Base-by-base conservation (phyloP, 2,113 vertebrate genomes). In the Pontoporia blainvillei region DNA sequence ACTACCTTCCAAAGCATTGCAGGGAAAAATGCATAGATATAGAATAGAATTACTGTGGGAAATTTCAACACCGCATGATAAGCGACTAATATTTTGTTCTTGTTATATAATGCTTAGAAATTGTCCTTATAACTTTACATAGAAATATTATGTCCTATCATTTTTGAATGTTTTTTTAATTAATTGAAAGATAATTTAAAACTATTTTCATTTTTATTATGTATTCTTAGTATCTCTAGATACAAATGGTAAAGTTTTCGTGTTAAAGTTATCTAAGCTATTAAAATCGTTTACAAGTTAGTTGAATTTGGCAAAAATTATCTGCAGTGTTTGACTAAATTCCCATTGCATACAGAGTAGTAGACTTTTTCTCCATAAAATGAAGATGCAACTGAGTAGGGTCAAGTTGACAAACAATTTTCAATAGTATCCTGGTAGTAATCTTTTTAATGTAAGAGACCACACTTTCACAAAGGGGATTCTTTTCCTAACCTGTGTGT, bases 401-500 rank as follows among this genome's bases (percentile, higher is more conserved):
- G 5, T 57, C 9, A 96, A 49, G 27, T 23, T 87, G 41, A 73
- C 14, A 49, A 67, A 67, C 8, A 85, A 12, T 84, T 96, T 96
- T 78, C 66, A 62, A 29, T 49, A 82, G 34, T 29, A 29, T 73
- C 1, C 6, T 78, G 6, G 23, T 88, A 62, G 39, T 29, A 7
- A 79, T 57, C 15, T 73, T 97, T 95, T 49, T 31, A 11, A n/a
- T 69, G 14, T 57, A 71, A 95, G 6, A 71, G 61, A 62, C 5
- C 9, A 39, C 20, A 39, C 15, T 93, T 94, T 61, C 76, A 17
- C 41, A 94, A 94, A 96, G 34, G 13, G 15, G 36, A 90, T 61
- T 94, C 73, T 90, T 96, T 97, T 81, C 84, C 87, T 92, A 96
- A 91, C 27, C 39, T 23, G 13, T 73, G 4, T 90, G 49, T 93